Evolutionary conservation across 2,888 invertebrate genomes (phyloP), one percentile per base, ranked within the genome.

Genomic region (Colletes collaris): DNA sequence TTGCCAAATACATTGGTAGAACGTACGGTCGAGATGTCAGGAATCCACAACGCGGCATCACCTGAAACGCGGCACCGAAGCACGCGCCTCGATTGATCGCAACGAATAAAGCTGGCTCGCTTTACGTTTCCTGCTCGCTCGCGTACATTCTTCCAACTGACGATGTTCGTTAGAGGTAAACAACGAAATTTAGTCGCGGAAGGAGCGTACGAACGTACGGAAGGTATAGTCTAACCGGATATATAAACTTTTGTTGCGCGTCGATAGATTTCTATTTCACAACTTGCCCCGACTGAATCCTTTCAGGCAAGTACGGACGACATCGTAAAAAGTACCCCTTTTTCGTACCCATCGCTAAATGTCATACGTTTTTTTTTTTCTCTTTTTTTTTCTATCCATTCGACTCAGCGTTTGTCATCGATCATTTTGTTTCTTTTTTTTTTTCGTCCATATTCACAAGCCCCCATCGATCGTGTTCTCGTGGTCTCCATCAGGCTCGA

Each of bases 201-300:
- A 64, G 19, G 55, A 50, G 55, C 16, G 63, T 64, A 63, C 73
- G 74, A 53, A 50, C 19, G 37, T n/a, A 65, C 65, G 64, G 69
- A 64, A 59, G 49, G 70, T 27, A 75, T 60, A 58, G 56, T 62
- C 70, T 76, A 70, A 62, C 62, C 46, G 46, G 58, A 67, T 35
- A 49, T 35, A 58, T n/a, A 52, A 27, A 52, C 40, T 67, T 49
- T 58, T 37, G 79, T 50, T 76, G 68, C 62, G 73, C 78, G 81
- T 70, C 73, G 69, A 69, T 82, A 79, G 66, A 76, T 85, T 27
- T 85, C 83, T 80, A 85, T 85, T 83, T 81, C 82, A 78, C 78
- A 27, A 86, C 86, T 86, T 86, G 86, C 86, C 86, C 86, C 86
- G 86, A 86, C 86, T 86, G 86, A 86, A 77, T 79, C 83, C 76